Base-by-base conservation (phyloP, 2,888 invertebrate genomes). In the Lithosia quadra region DNA sequence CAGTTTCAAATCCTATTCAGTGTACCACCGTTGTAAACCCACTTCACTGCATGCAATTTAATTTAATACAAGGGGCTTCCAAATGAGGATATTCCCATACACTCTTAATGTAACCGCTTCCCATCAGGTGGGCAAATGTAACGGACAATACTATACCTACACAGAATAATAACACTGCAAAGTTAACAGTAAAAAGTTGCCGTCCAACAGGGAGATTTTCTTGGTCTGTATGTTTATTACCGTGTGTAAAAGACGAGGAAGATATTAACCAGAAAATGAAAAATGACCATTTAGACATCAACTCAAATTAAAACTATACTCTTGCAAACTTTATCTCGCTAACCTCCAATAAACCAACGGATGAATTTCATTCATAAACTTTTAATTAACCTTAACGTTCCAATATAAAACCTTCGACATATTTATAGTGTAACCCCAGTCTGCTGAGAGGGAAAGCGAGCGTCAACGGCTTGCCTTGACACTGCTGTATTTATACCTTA, bases 401-500 rank as follows among this genome's bases (percentile, higher is more conserved):
- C 60, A 72, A 77, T 81, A 76, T 69, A 75, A 74, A 72, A 74
- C 74, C 74, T 79, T 69, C 69, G 72, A 60, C 68, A 75, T 89
- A 90, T 87, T 88, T 84, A 87, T 88, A 84, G 83, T 76, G 55
- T 61, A 69, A 63, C 65, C 82, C 69, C 62, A 65, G 65, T 53
- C 60, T 39, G 77, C 69, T 66, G 89, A 92, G 88, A 92, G 91
- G 77, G 90, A 92, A 91, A 92, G 91, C 81, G 77, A 77, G 79
- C 80, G 84, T 85, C 91, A 91, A 88, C 81, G 93, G 65, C 83
- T 88, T 87, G 88, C 94, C 94, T 94, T 94, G 94, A 92, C 94
- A 91, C 88, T 92, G 91, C 81, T 71, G 82, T 94, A 94, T 93
- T 93, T 90, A 92, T 93, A 94, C 88, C 75, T 76, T 69, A 78